Percentiles rank a stretch among this genome's conserved stretches.
Evolutionary conservation across 2,888 invertebrate genomes (phyloP).

Genomic region (Brachyptera putata): DNA sequence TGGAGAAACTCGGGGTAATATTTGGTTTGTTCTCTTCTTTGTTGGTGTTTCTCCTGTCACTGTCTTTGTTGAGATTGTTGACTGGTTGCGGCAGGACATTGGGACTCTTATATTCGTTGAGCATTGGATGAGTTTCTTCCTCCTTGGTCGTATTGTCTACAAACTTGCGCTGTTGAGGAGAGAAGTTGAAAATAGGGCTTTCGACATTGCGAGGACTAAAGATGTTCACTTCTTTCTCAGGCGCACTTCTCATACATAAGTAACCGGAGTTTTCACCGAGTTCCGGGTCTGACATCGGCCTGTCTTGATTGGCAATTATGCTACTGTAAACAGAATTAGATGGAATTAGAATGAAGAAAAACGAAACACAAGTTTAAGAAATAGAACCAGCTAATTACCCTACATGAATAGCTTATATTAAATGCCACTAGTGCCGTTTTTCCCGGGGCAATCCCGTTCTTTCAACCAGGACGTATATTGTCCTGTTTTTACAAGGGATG

Average conservation of each 20-base stretch:
- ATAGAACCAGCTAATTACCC: too few relatives aligned
- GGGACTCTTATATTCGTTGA: constrained; percentile 10
- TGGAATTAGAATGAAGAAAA: too few relatives aligned
- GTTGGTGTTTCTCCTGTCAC: background rate
- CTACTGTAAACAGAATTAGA: too few relatives aligned
- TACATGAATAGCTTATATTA: too few relatives aligned
- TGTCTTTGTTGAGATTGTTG: constrained; percentile 25
- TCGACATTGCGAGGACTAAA: constrained; percentile 53
- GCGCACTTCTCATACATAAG: constrained; percentile 54
- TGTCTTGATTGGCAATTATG: too few relatives aligned
- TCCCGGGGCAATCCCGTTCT: too few relatives aligned
- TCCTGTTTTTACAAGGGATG: too few relatives aligned
- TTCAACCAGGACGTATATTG: too few relatives aligned
- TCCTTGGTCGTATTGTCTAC: background rate
- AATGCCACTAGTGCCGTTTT: too few relatives aligned
- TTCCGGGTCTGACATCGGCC: too few relatives aligned
- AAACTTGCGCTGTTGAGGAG: constrained; percentile 5
- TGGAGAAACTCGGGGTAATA: constrained; percentile 40
- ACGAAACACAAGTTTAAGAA: too few relatives aligned
- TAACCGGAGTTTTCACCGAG: constrained; percentile 53
- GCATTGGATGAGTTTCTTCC: constrained; percentile 28
- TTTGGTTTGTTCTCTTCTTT: background rate
- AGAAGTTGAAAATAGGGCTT: constrained; percentile 51
- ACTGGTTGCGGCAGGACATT: background rate
- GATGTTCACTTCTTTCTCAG: constrained; percentile 45